phyloP scores from a whole-genome alignment of 1,140 invertebrate genomes.

The Drosophila teissieri region DNA sequence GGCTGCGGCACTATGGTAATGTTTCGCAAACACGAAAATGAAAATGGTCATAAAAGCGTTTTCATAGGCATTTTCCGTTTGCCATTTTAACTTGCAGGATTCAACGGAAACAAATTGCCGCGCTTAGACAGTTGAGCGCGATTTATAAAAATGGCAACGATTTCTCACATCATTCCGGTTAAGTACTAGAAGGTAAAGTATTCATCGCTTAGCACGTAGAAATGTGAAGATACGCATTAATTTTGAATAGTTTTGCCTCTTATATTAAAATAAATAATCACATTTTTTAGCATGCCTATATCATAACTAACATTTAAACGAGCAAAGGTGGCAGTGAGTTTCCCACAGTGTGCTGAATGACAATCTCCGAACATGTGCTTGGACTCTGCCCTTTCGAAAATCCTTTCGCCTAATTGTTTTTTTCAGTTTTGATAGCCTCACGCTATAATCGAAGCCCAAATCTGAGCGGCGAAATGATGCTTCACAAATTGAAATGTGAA shows the following conservation, averaged over 20 bases:
- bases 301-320: too few species aligned
- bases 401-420: conserved; percentile 61
- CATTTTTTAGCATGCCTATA: too few species aligned
- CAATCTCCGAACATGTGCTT: conserved; percentile 12
- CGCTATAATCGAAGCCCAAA: conserved; percentile 37
- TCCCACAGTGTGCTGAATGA: conserved; percentile 14
- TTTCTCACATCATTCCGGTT: conserved; percentile 1
- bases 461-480: conserved; percentile 64
- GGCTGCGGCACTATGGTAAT: conserved; percentile 53
- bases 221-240: not conserved
- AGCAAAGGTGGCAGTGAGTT: not conserved
- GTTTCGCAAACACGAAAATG: conserved; percentile 76
- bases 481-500: conserved; percentile 76
- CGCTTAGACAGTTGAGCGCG: conserved; percentile 14
- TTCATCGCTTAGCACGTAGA: not conserved
- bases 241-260: too few species aligned
- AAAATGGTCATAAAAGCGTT: conserved; percentile 69
- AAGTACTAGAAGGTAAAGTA: not conserved
- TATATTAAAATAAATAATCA: too few species aligned
- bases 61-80: conserved; percentile 51
- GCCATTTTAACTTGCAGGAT: conserved; percentile 21
- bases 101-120: conserved; percentile 73
- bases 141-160: conserved; percentile 6
- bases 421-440: conserved; percentile 29
- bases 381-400: conserved; percentile 47